Evolutionary conservation across 53 echinoderm and acorn worm species (phyloP).

Genomic region (Astropecten irregularis): DNA sequence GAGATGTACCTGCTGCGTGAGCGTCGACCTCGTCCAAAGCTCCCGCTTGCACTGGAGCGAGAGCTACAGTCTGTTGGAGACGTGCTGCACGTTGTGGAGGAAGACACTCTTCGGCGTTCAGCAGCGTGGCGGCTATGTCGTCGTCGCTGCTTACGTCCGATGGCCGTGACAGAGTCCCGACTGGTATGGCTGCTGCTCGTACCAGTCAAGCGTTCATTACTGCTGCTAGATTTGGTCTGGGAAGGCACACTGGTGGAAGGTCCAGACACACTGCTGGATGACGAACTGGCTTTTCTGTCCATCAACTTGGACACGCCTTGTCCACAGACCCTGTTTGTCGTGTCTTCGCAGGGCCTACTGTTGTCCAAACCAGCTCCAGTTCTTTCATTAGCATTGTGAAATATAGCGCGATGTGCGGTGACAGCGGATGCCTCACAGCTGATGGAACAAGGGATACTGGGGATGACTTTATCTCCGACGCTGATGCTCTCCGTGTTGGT

Average conservation of each 20-base stretch:
- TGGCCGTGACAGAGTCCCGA: conserved; percentile 66
- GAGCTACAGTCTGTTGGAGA: conserved; percentile 78
- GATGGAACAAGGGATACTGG: conserved; percentile 31
- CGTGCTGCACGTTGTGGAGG: conserved; percentile 74
- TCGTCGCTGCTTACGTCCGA: conserved; percentile 54
- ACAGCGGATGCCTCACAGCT: conserved; percentile 4
- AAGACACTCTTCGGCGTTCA: conserved; percentile 50
- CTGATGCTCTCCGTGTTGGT: conserved; percentile 45
- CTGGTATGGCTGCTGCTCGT: conserved; percentile 76
- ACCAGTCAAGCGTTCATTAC: conserved; percentile 69
- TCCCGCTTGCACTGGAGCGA: conserved; percentile 57
- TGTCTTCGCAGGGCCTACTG: not conserved
- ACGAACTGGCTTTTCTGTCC: conserved; percentile 51
- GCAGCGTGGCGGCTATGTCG: conserved; percentile 65
- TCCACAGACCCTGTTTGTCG: not conserved
- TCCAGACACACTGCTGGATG: conserved; percentile 44
- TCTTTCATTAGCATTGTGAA: conserved; percentile 10
- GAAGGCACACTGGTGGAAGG: conserved; percentile 55
- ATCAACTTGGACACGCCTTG: not conserved
- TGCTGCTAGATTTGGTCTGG: conserved; percentile 50
- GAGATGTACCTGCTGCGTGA: conserved; percentile 58
- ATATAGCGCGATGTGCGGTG: not conserved
- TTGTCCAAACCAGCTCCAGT: not conserved
- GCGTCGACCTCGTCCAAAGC: conserved; percentile 45
- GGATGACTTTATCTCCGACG: conserved; percentile 44